Conservation (phyloP, 2,888 invertebrate genomes). For the Actias luna region DNA sequence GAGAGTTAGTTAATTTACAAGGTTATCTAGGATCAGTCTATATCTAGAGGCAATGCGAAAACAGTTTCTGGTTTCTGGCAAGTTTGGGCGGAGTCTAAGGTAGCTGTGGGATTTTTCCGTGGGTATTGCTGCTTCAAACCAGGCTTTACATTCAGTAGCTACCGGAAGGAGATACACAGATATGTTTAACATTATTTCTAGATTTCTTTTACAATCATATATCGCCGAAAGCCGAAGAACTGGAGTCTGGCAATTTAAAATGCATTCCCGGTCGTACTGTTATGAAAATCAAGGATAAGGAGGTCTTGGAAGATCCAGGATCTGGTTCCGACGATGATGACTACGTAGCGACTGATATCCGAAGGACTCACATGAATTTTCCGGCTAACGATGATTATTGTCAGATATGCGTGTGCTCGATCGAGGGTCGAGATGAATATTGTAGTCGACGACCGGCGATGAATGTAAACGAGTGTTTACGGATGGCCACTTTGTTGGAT, state of each 20-base stretch:
- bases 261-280: conserved; percentile 66
- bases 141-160: no score
- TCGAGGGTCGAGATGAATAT: conserved; percentile 54
- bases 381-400: conserved; percentile 48
- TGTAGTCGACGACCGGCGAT: conserved; percentile 59
- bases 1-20: no score
- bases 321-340: conserved; percentile 26
- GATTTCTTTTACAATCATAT: conserved; percentile 52
- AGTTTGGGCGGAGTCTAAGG: no score
- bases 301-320: background rate
- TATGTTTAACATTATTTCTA: conserved; percentile 42
- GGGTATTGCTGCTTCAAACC: no score
- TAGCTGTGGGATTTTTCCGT: no score
- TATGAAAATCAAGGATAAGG: conserved; percentile 38
- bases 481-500: conserved; percentile 37
- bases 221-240: conserved; percentile 34
- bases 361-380: conserved; percentile 51
- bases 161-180: no score
- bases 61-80: no score
- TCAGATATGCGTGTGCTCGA: conserved; percentile 61
- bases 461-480: conserved; percentile 64
- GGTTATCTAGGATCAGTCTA: background rate
- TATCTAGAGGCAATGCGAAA: no score
- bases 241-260: conserved; percentile 32
- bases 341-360: conserved; percentile 15